Percentiles rank a stretch among this genome's conserved stretches.
phyloP scores from a whole-genome alignment of 1,140 invertebrate species.

The Brachionus sp. region DNA sequence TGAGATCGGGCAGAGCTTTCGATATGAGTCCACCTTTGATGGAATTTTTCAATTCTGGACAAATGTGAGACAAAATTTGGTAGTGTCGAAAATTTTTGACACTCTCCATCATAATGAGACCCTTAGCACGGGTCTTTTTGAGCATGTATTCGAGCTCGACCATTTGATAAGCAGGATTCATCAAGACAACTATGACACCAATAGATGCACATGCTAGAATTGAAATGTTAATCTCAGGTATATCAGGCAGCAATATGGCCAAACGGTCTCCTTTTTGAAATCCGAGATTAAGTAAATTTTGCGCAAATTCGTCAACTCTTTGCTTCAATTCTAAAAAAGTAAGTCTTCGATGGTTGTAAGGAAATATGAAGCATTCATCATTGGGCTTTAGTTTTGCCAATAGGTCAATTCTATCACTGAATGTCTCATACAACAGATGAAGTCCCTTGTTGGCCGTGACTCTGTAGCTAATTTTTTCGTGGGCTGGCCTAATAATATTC shows the following conservation, averaged over 20 bases:
- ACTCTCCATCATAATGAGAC: conserved; percentile 12
- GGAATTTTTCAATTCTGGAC: not conserved
- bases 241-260: conserved; percentile 83
- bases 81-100: not conserved
- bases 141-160: conserved; percentile 75
- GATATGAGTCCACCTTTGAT: conserved; percentile 4
- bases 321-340: conserved; percentile 6
- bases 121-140: conserved; percentile 66
- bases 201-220: conserved; percentile 73
- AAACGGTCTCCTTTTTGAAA: conserved; percentile 75
- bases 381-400: not conserved
- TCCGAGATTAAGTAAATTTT: conserved; percentile 72
- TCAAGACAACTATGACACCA: conserved; percentile 75
- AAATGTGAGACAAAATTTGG: not conserved
- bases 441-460: not conserved
- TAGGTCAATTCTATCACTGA: not conserved
- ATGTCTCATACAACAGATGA: not conserved
- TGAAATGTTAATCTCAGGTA: conserved; percentile 73
- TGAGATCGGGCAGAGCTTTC: not conserved
- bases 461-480: not conserved
- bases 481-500: not conserved
- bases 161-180: conserved; percentile 78
- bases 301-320: conserved; percentile 73
- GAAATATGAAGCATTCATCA: conserved; percentile 27
- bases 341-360: not conserved